Percentiles rank a stretch among this genome's conserved stretches.
Conservation (phyloP, 35 echinoderm and acorn worm species). For the Holothuria glaberrima region DNA sequence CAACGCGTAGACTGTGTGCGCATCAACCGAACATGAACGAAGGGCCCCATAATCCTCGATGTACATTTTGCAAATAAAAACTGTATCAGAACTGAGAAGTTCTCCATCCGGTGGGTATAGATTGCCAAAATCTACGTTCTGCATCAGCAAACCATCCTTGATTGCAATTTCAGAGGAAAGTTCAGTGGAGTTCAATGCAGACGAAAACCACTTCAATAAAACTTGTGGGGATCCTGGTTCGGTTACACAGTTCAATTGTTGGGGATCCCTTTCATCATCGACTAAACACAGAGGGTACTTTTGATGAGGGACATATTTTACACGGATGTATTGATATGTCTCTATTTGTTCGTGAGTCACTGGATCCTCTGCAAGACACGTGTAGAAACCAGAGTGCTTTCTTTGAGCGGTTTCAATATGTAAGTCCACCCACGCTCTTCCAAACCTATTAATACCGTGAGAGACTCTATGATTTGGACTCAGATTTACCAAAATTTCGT, state of each 20-base stretch:
- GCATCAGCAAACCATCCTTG: neutral
- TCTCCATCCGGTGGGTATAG: neutral
- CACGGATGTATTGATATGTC: neutral
- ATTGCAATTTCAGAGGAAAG: neutral
- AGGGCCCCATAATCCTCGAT: constrained; percentile 39
- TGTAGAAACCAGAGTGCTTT: constrained; percentile 37
- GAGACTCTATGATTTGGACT: constrained; percentile 36
- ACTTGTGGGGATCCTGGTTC: constrained; percentile 48
- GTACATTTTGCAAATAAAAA: constrained; percentile 19
- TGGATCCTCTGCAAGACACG: constrained; percentile 37
- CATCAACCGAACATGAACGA: constrained; percentile 5
- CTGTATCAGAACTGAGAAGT: neutral
- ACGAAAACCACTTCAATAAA: neutral
- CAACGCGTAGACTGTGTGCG: neutral
- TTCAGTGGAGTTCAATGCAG: neutral
- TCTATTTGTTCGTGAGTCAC: neutral
- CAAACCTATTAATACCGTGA: constrained; percentile 21
- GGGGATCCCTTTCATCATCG: neutral
- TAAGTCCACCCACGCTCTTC: neutral
- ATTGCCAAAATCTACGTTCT: constrained; percentile 18
- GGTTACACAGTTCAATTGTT: constrained; percentile 4
- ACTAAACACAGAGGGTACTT: constrained; percentile 13
- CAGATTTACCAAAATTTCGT: neutral
- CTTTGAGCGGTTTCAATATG: constrained; percentile 15
- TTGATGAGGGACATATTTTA: constrained; percentile 36